Evolutionary conservation across 2,113 vertebrate genomes (phyloP), one percentile per base, ranked within the genome.

Genomic region (Peucedramus taeniatus): DNA sequence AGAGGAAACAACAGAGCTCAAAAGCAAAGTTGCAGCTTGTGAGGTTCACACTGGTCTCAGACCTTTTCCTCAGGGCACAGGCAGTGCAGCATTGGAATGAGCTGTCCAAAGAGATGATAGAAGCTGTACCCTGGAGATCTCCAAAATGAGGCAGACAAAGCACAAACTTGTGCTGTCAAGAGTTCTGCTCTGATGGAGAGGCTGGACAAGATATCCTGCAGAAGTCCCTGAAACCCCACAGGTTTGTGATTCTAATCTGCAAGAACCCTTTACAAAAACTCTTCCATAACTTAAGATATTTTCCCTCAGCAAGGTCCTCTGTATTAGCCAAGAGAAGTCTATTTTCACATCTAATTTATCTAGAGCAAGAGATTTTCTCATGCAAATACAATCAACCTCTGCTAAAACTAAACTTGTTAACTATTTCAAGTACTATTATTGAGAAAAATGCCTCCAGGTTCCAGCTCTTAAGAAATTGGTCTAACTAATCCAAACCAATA

Each of bases 371-470:
- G 0, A 66, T 27, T 84, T 93, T 90, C 65, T 83, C 69, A 53
- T 30, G 15, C 40, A 87, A 65, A 45, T n/a, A 72, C 72, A 86
- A 87, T 66, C 40, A 79, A 23, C 39, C 44, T 42, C 78, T n/a
- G 30, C 39, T 78, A 78, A 82, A 93, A 70, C 60, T 57, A 40
- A 56, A 82, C 11, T 64, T 60, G 20, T 50, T 77, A 84, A 74
- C 64, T 53, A 18, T 66, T 89, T 89, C 83, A 71, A 35, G 27
- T 27, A 42, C 28, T 75, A 15, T 37, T 44, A 69, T 56, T 45
- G 53, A 82, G 39, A 90, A 94, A 88, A 90, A 83, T 23, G 15
- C 21, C 75, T 74, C 87, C 40, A 84, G 22, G 75, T 71, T 82
- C 90, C 85, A 88, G 53, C 44, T 75, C 45, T 69, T 70, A 56